Base-by-base conservation (phyloP, 2,888 invertebrate genomes). In the Euphydryas editha region DNA sequence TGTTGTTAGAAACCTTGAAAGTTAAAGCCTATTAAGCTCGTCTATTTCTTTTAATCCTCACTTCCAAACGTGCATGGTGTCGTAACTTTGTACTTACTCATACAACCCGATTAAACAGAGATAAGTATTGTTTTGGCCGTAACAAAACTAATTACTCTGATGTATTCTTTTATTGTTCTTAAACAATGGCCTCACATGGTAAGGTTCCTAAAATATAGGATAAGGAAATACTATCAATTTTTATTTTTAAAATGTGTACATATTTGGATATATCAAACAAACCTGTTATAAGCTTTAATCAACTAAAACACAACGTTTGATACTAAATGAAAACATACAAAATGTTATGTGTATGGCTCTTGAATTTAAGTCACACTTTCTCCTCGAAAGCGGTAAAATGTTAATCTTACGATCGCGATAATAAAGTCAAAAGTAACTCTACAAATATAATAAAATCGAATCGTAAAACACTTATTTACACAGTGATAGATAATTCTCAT, bases 111-210 rank as follows among this genome's bases (percentile, higher is more conserved):
- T 78, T 68, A 65, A 74, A 70, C 72, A 69, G 67, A 74, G 78
- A 79, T 80, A 79, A 76, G 77, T 78, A 80, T 80, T 82, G 82
- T 83, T 84, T 80, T 76, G 72, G 77, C 65, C 51, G 78, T 71
- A 79, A 82, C 84, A 81, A 78, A 73, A 70, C 67, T 68, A 69
- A 67, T 68, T 69, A 63, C 67, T 15, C 55, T 65, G 62, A 59
- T 64, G 62, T 71, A 58, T 58, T 58, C 62, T 60, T 59, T 59
- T 66, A 65, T 66, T 67, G 69, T 71, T 65, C 57, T 59, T 37
- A 51, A 70, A 72, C 72, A 72, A 72, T 69, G 17, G 67, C 47
- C 51, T 62, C 64, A 59, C 68, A 65, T 60, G 70, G 44, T 54
- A 51, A 24, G 58, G 69, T 61, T 57, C 54, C 15, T 54, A 10